Conservation (phyloP, 2,888 invertebrate genomes). For the Adela reaumurella region DNA sequence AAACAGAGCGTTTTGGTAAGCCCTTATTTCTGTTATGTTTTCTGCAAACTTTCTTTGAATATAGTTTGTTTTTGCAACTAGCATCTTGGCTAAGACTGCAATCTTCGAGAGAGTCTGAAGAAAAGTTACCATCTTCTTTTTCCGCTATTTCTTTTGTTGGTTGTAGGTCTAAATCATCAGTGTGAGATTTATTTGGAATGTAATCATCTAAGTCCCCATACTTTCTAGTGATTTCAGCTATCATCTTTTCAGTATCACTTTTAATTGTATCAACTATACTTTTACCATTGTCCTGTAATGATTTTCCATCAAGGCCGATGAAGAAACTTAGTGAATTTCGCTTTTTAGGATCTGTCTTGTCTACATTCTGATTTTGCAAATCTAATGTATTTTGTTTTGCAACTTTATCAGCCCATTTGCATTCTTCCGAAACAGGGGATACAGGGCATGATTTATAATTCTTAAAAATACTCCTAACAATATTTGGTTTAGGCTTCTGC, state of each 20-base stretch:
- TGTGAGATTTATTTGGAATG: constrained; percentile 22
- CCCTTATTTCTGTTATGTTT: constrained; percentile 45
- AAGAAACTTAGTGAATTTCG: constrained; percentile 65
- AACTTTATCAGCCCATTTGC: constrained; percentile 59
- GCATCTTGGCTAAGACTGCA: constrained; percentile 57
- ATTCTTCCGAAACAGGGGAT: constrained; percentile 78
- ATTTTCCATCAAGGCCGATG: constrained; percentile 56
- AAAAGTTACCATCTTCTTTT: constrained; percentile 67
- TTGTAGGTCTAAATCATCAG: constrained; percentile 32
- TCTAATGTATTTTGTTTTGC: constrained; percentile 24
- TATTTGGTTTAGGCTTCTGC: constrained; percentile 27
- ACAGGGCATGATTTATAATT: constrained; percentile 77
- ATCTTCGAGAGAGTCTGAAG: constrained; percentile 76
- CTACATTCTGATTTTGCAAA: constrained; percentile 25
- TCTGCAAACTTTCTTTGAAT: constrained; percentile 50
- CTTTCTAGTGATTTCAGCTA: constrained; percentile 61
- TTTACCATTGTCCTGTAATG: constrained; percentile 42
- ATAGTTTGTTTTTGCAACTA: constrained; percentile 47
- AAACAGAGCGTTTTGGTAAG: constrained; percentile 65
- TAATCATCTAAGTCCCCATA: constrained; percentile 60
- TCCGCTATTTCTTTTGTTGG: constrained; percentile 31
- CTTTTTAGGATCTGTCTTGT: constrained; percentile 45
- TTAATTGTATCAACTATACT: constrained; percentile 61
- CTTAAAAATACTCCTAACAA: constrained; percentile 55
- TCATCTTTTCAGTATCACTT: constrained; percentile 63